Evolutionary conservation across 1,140 invertebrate genomes (phyloP), one percentile per base, ranked within the genome.

Genomic region (Rhagoletis zephyria): DNA sequence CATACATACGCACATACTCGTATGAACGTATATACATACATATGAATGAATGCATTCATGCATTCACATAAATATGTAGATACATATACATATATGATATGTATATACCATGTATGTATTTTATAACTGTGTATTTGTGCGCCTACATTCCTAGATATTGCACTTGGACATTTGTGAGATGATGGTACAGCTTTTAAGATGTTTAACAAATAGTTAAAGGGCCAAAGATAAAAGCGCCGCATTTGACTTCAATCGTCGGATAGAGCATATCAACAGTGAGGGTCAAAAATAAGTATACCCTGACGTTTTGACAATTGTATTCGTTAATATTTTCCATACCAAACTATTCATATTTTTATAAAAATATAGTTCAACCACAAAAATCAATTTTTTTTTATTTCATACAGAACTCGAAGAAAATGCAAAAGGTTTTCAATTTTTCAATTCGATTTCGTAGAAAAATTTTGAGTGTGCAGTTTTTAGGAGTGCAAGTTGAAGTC

Each of bases 151-250:
- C 5, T 74, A 74, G 48, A 56, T 30, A 56, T 56, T 10, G 48
- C 74, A 12, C 48, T 81, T 42, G 42, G 70, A 16, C 12, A 6
- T 16, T 48, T 74, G 14, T 74, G 45, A 16, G 42, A 42, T 14
- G 70, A 12, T n/a, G 45, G 12, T n/a, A 59, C 14, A 30, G 74
- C 74, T 19, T 81, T 81, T 56, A 81, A 81, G 74, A 81, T 56
- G 48, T 16, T 81, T 81, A 81, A 56, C 74, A 81, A 81, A 81
- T 81, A 81, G 51, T 81, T 81, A 81, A 12, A 81, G 74, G 30
- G 48, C 74, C 42, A 40, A 19, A 56, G 48, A 81, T 81, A 19
- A 81, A 81, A 81, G 74, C 74, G 14, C 74, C 74, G 74, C 74
- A 12, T 14, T 56, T 74, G 40, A 63, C n/a, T 63, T 63, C n/a